These are phyloP conservation scores for Dioctria linearis DNA, from an alignment of 2,888 invertebrate genomes.

Conservation along the genomic window DNA sequence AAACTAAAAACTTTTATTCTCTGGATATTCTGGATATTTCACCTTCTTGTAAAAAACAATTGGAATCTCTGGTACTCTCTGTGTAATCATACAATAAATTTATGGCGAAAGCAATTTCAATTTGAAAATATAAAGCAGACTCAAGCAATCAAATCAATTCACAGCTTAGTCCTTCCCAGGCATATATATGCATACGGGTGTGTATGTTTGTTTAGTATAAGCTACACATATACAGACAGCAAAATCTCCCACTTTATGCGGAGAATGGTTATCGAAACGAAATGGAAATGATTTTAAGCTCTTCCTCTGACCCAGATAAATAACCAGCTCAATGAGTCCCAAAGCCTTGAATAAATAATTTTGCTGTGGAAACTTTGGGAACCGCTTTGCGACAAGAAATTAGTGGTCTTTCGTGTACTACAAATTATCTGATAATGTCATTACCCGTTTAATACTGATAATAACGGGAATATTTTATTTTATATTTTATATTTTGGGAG, in stretches of 20 bases:
- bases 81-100: neutral
- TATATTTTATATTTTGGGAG: no score
- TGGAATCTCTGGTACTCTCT: neutral
- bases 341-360: slow-evolving; percentile 20
- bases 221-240: neutral
- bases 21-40: no score
- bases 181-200: no score
- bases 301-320: slow-evolving; percentile 10
- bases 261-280: neutral
- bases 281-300: neutral
- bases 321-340: slow-evolving; percentile 6
- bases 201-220: neutral
- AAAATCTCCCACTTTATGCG: neutral
- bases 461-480: slow-evolving; percentile 25
- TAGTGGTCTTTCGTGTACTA: slow-evolving; percentile 55
- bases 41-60: neutral
- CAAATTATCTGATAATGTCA: slow-evolving; percentile 51
- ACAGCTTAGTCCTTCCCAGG: no score
- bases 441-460: slow-evolving; percentile 54
- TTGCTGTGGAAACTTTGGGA: slow-evolving; percentile 21
- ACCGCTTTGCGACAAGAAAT: slow-evolving; percentile 51
- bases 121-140: neutral
- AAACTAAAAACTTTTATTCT: no score
- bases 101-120: neutral
- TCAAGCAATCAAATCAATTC: slow-evolving; percentile 5